These are phyloP conservation scores for Sphyrna mokarran DNA, from an alignment of 2,113 vertebrate genomes.

Conservation along the genomic window DNA sequence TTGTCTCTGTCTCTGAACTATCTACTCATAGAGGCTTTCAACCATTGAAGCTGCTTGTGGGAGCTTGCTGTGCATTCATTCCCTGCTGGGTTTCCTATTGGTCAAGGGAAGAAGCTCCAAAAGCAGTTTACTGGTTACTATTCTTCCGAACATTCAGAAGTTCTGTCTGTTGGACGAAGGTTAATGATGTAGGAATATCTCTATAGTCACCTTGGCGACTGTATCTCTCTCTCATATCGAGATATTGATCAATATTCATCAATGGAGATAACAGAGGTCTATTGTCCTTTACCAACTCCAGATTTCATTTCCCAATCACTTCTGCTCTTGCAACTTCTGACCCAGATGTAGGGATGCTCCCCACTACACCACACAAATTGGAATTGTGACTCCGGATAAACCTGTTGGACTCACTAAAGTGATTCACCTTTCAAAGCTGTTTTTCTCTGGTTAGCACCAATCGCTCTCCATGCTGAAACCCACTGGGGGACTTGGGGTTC, in stretches of 20 bases:
- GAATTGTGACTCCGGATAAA: not conserved
- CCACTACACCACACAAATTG: no score
- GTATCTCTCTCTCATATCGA: not conserved
- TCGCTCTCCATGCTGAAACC: not conserved
- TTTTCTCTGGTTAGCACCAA: not conserved
- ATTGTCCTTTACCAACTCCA: no score
- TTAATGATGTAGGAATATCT: not conserved
- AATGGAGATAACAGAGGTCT: no score
- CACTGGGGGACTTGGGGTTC: not conserved
- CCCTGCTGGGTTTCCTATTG: not conserved
- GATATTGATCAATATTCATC: no score
- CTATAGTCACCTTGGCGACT: not conserved
- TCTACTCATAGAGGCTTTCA: no score
- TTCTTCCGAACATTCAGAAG: not conserved
- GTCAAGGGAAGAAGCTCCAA: not conserved
- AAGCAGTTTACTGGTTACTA: not conserved
- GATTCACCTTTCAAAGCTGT: not conserved
- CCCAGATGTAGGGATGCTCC: no score
- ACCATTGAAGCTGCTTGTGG: no score
- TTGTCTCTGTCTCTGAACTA: no score
- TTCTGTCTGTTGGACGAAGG: not conserved
- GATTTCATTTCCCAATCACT: not conserved
- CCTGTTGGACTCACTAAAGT: not conserved
- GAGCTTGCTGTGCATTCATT: not conserved
- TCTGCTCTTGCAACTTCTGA: no score